A percentile compares a stretch with the other conserved stretches of the same genome.
Evolutionary conservation across 64 coral and sea anemone species (phyloP).

Genomic region (Montipora cactus): DNA sequence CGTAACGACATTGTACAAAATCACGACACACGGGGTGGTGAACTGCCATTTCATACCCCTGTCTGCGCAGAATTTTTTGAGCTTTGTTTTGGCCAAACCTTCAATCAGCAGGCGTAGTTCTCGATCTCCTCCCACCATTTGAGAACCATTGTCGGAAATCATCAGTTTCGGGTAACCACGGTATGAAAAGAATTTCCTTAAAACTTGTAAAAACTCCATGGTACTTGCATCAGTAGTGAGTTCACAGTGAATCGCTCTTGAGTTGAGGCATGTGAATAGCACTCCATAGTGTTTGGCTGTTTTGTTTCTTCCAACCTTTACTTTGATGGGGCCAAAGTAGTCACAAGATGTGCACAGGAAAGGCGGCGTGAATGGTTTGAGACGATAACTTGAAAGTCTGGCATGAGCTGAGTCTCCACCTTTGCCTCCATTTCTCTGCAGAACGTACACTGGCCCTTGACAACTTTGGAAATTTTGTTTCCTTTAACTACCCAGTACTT

Average conservation of each 20-base stretch:
- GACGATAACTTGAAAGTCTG: constrained; percentile 14
- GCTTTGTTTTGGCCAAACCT: background rate
- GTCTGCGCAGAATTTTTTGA: constrained; percentile 42
- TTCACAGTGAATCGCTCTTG: constrained; percentile 62
- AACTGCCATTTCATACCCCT: constrained; percentile 48
- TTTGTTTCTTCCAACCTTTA: constrained; percentile 46
- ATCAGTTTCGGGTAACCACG: constrained; percentile 17
- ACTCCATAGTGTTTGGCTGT: constrained; percentile 64
- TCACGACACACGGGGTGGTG: background rate
- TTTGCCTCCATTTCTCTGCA: constrained; percentile 41
- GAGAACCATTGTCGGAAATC: constrained; percentile 62
- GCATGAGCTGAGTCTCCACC: constrained; percentile 50
- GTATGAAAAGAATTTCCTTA: constrained; percentile 29
- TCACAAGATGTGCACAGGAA: constrained; percentile 64
- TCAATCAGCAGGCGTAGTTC: constrained; percentile 61
- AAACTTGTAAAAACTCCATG: constrained; percentile 55
- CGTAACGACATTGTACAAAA: too few relatives aligned
- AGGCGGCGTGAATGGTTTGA: constrained; percentile 29
- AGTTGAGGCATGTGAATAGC: constrained; percentile 67
- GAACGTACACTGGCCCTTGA: constrained; percentile 24
- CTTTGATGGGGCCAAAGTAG: constrained; percentile 51
- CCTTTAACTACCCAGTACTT: constrained; percentile 68
- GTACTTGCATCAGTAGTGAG: constrained; percentile 13
- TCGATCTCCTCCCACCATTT: constrained; percentile 52
- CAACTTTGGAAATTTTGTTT: constrained; percentile 18